Conservation (phyloP, 1,140 invertebrate species). For the Bombus picipes region DNA sequence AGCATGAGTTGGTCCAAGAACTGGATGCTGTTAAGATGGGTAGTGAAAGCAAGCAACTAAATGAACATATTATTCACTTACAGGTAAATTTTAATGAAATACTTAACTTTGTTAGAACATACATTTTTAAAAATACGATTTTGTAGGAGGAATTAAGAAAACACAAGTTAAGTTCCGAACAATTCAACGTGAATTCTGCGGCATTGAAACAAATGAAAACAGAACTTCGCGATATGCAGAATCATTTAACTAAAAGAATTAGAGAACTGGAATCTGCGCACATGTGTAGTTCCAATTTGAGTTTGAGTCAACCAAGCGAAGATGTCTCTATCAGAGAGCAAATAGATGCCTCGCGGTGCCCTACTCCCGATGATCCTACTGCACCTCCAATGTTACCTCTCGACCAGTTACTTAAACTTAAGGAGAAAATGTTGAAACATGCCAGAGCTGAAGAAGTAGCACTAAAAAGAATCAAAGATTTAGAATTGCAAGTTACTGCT, state of each 20-base stretch:
- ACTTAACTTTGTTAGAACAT: background rate
- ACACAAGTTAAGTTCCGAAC: slow-evolving; percentile 83
- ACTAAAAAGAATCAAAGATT: slow-evolving; percentile 88
- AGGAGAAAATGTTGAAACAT: slow-evolving; percentile 87
- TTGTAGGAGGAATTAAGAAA: slow-evolving; percentile 83
- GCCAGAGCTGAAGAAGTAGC: slow-evolving; percentile 88
- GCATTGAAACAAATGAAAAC: slow-evolving; percentile 83
- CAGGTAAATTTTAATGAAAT: slow-evolving; percentile 73
- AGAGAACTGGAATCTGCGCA: slow-evolving; percentile 88
- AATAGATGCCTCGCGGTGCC: slow-evolving; percentile 79
- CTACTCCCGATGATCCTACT: slow-evolving; percentile 79
- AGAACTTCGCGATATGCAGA: slow-evolving; percentile 85
- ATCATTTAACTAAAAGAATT: slow-evolving; percentile 86
- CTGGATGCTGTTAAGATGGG: slow-evolving; percentile 82
- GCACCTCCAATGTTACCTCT: slow-evolving; percentile 81
- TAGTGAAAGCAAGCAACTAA: slow-evolving; percentile 81
- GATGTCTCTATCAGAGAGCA: slow-evolving; percentile 89
- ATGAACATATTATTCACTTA: slow-evolving; percentile 82
- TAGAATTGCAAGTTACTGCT: slow-evolving; percentile 87
- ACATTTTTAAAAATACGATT: background rate
- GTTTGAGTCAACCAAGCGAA: slow-evolving; percentile 88
- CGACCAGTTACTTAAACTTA: slow-evolving; percentile 84
- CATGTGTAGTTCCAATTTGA: slow-evolving; percentile 83
- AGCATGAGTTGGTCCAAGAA: slow-evolving; percentile 83
- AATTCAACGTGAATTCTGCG: slow-evolving; percentile 82